Evolutionary conservation across 2,888 invertebrate genomes (phyloP), one percentile per base, ranked within the genome.

Genomic region (Colostygia pectinataria): DNA sequence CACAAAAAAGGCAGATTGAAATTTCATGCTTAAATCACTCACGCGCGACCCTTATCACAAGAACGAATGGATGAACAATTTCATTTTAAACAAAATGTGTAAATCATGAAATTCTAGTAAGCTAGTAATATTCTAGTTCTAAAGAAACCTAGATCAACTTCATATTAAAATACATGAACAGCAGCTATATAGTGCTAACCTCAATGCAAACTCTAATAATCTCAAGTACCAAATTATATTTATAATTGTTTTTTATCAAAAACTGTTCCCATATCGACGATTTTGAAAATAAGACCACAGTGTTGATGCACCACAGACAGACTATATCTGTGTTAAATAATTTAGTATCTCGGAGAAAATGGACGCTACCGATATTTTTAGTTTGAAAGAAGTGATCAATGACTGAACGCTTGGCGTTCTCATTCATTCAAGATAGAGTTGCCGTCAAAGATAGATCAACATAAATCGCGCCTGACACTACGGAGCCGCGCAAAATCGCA

Each of bases 401-500:
- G 29, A 44, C 12, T 23, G 9, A 38, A 29, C 18, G 10, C 41
- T 32, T 15, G 24, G 13, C 32, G 42, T 34, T 48, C 13, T 31
- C 31, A 44, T 46, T 46, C 52, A 46, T 47, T 28, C 29, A 25
- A 47, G 53, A 62, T 60, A 58, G 58, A 55, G 52, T 52, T 49
- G 40, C 55, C 55, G 66, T 66, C 59, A 68, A 60, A 63, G 59
- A 61, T 59, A 61, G 60, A 71, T 70, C 61, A 57, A 63, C 65
- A 76, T 73, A 79, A 81, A 83, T 79, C 68, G 66, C 69, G 70
- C 61, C 58, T 68, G 79, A 74, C 83, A 84, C 83, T 83, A 77
- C 68, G 63, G 79, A 77, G 79, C 80, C 83, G 82, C 69, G 80
- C 81, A 77, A 84, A 77, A 77, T 74, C 77, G 71, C 73, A 71